Conservation (phyloP, 64 coral and sea anemone genomes). For the Exaiptasia diaphana region DNA sequence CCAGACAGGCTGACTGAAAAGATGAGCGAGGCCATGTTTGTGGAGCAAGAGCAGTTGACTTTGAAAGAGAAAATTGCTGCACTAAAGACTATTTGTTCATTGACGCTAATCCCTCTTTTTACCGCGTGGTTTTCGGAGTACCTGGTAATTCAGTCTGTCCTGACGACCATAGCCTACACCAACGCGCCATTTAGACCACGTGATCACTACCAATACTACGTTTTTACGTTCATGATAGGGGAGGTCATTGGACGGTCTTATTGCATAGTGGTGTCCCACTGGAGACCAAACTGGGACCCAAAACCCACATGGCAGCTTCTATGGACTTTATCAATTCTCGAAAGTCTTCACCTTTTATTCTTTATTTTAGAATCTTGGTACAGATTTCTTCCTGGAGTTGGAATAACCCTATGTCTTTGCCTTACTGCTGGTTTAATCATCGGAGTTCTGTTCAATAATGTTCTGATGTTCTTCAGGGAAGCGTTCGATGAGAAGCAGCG, state of each 20-base stretch:
- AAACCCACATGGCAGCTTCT: conserved; percentile 35
- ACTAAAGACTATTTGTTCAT: conserved; percentile 50
- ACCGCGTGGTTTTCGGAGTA: conserved; percentile 83
- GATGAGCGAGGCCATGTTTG: not conserved
- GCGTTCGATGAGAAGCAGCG: conserved; percentile 31
- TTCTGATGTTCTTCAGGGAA: conserved; percentile 35
- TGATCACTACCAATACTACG: conserved; percentile 89
- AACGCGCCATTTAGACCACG: conserved; percentile 77
- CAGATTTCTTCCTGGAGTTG: conserved; percentile 51
- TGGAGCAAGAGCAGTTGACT: conserved; percentile 1
- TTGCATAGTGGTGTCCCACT: conserved; percentile 15
- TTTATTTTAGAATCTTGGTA: conserved; percentile 66
- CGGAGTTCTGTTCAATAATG: conserved; percentile 51
- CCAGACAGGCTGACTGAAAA: not conserved
- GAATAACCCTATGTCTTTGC: conserved; percentile 11
- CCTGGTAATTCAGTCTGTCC: conserved; percentile 72
- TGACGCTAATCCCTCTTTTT: conserved; percentile 29
- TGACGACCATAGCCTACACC: conserved; percentile 75
- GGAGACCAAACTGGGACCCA: conserved; percentile 13
- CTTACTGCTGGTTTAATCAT: conserved; percentile 28
- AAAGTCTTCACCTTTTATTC: conserved; percentile 36
- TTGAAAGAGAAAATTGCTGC: conserved; percentile 55
- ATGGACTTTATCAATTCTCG: conserved; percentile 28
- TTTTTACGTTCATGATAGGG: conserved; percentile 35
- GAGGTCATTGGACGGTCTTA: conserved; percentile 55